A percentile compares a stretch with the other conserved stretches of the same genome.
Evolutionary conservation across 2,888 invertebrate genomes (phyloP).

Genomic region (Argyra leucocephala): DNA sequence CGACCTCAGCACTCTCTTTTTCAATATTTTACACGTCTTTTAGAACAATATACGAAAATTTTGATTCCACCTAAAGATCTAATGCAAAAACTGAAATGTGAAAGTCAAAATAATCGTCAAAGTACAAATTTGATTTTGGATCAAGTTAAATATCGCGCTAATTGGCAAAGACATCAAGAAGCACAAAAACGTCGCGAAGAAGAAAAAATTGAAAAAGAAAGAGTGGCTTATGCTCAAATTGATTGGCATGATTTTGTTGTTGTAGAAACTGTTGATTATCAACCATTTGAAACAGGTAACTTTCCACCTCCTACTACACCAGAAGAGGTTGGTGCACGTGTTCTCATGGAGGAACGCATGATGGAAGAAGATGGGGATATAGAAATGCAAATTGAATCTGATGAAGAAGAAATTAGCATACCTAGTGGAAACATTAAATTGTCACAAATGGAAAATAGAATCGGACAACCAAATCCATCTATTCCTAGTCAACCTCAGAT

Average conservation of each 20-base stretch:
- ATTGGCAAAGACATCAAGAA: slow-evolving; percentile 94
- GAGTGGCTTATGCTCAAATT: slow-evolving; percentile 92
- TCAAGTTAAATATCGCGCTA: slow-evolving; percentile 87
- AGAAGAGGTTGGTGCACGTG: slow-evolving; percentile 89
- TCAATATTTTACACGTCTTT: slow-evolving; percentile 92
- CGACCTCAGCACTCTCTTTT: slow-evolving; percentile 97
- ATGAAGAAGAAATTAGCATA: slow-evolving; percentile 54
- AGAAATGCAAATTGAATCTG: slow-evolving; percentile 84
- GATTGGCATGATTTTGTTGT: slow-evolving; percentile 99
- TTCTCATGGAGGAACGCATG: slow-evolving; percentile 76
- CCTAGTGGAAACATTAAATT: slow-evolving; percentile 48
- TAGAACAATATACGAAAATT: slow-evolving; percentile 98
- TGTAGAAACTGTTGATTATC: slow-evolving; percentile 98
- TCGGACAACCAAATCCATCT: slow-evolving; percentile 39
- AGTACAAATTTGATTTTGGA: slow-evolving; percentile 58
- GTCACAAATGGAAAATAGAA: slow-evolving; percentile 58
- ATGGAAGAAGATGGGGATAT: slow-evolving; percentile 71
- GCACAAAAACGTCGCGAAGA: slow-evolving; percentile 86
- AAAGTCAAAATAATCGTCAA: slow-evolving; percentile 54
- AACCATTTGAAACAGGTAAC: slow-evolving; percentile 88
- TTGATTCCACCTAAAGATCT: slow-evolving; percentile 91
- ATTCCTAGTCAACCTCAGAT: slow-evolving; percentile 43
- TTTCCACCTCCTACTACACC: slow-evolving; percentile 97
- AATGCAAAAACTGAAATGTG: slow-evolving; percentile 65
- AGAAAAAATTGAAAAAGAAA: slow-evolving; percentile 87